Evolutionary conservation across 2,797 vertebrate species (phyloP).

Genomic region (Acomys russatus): DNA sequence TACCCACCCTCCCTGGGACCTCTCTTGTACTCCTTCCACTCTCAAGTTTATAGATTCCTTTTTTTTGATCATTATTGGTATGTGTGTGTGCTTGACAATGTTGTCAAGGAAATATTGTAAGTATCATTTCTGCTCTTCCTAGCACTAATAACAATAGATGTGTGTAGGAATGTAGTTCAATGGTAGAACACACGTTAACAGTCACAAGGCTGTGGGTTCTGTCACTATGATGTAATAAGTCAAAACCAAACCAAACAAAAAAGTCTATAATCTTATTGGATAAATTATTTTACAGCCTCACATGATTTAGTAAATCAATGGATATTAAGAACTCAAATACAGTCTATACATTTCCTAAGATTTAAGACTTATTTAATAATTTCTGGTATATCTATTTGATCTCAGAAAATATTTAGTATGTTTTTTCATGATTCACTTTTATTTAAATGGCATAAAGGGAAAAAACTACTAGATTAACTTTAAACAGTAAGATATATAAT

Average conservation of each 20-base stretch:
- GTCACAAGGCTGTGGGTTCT: neutral
- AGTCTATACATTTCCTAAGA: neutral
- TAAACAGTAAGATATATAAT: slow-evolving; percentile 49
- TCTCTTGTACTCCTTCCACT: neutral
- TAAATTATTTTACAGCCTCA: slow-evolving; percentile 49
- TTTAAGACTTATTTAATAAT: neutral
- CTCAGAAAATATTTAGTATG: slow-evolving; percentile 9
- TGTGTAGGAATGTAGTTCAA: neutral
- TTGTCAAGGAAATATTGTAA: neutral
- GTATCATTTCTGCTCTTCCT: neutral
- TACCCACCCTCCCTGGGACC: neutral
- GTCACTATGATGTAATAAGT: neutral
- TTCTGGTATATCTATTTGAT: slow-evolving; percentile 17
- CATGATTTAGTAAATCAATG: neutral
- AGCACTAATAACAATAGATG: neutral
- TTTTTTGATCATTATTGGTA: neutral
- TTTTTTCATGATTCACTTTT: slow-evolving; percentile 52
- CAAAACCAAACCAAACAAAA: neutral
- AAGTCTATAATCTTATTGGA: neutral
- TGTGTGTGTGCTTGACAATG: neutral
- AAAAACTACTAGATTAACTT: slow-evolving; percentile 34
- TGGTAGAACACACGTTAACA: neutral
- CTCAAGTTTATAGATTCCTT: neutral
- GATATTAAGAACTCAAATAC: neutral
- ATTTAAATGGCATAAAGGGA: slow-evolving; percentile 41